Percentiles rank a stretch among this genome's conserved stretches.
These are phyloP conservation scores for Chromobotia macracanthus DNA, from an alignment of 2,797 vertebrate species.

Conservation along the genomic window DNA sequence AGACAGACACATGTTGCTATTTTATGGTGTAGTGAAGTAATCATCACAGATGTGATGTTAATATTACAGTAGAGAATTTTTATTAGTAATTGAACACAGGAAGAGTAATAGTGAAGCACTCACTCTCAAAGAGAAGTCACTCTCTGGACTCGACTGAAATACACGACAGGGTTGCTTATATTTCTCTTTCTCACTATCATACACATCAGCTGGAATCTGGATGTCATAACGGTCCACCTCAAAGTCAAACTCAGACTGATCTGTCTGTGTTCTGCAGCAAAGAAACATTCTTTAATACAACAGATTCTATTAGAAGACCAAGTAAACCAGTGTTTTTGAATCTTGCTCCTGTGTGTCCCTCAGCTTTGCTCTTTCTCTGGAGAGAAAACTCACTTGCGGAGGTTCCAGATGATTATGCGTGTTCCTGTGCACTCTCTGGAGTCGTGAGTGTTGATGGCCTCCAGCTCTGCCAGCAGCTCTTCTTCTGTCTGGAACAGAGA, in stretches of 20 bases:
- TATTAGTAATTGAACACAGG: background rate
- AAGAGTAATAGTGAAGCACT: conserved; percentile 42
- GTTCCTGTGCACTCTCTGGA: conserved; percentile 80
- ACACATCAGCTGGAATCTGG: conserved; percentile 83
- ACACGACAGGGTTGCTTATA: conserved; percentile 73
- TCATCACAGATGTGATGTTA: background rate
- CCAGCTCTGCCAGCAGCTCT: conserved; percentile 83
- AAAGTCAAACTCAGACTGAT: conserved; percentile 88
- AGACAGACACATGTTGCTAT: conserved; percentile 21
- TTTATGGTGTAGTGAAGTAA: background rate
- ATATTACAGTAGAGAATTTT: background rate
- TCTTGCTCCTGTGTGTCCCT: background rate
- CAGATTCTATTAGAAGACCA: background rate
- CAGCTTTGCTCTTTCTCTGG: conserved; percentile 66
- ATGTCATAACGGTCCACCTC: conserved; percentile 87
- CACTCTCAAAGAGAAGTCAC: conserved; percentile 86
- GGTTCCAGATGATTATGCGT: conserved; percentile 94
- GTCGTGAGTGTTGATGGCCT: conserved; percentile 69
- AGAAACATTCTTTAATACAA: conserved; percentile 4
- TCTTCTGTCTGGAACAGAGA: conserved; percentile 82
- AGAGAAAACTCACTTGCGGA: conserved; percentile 80
- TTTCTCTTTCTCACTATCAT: conserved; percentile 72
- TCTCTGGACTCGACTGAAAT: conserved; percentile 81
- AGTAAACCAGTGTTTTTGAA: background rate
- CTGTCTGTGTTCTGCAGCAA: conserved; percentile 68